Evolutionary conservation across 92 coral and sea anemone species (phyloP).

Genomic region (Palythoa grandiflora): DNA sequence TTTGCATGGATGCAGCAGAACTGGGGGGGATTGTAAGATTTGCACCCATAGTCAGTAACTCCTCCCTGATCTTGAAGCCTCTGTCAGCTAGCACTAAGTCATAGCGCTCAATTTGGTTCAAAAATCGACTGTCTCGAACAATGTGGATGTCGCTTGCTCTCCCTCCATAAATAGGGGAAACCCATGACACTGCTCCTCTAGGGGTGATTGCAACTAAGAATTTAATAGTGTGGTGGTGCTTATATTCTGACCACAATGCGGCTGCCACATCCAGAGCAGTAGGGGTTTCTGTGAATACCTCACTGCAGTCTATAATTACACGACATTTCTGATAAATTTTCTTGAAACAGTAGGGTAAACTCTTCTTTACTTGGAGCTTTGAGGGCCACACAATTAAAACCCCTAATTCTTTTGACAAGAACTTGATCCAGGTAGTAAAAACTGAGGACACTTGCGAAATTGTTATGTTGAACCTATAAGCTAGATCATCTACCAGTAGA

Average conservation of each 20-base stretch:
- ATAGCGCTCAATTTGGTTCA: slow-evolving; percentile 46
- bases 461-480: slow-evolving; percentile 37
- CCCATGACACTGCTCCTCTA: slow-evolving; percentile 54
- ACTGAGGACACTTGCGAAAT: slow-evolving; percentile 32
- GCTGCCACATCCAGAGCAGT: slow-evolving; percentile 54
- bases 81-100: slow-evolving; percentile 54
- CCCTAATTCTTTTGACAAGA: slow-evolving; percentile 38
- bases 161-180: slow-evolving; percentile 59
- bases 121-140: slow-evolving; percentile 57
- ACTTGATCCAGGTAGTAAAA: slow-evolving; percentile 51
- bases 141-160: slow-evolving; percentile 47
- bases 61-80: slow-evolving; percentile 53
- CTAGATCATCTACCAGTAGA: slow-evolving; percentile 40
- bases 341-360: slow-evolving; percentile 36
- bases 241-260: slow-evolving; percentile 54
- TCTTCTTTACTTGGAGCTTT: slow-evolving; percentile 9
- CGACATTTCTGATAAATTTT: slow-evolving; percentile 31
- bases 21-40: slow-evolving; percentile 56
- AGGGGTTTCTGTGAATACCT: slow-evolving; percentile 55
- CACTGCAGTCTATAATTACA: slow-evolving; percentile 44
- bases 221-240: slow-evolving; percentile 59
- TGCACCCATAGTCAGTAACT: slow-evolving; percentile 36
- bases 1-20: slow-evolving; percentile 52
- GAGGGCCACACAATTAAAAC: slow-evolving; percentile 50
- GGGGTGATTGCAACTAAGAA: slow-evolving; percentile 52